A percentile compares a stretch with the other conserved stretches of the same genome.
phyloP scores from a whole-genome alignment of 2,113 vertebrate genomes.

The Cavia aperea region DNA sequence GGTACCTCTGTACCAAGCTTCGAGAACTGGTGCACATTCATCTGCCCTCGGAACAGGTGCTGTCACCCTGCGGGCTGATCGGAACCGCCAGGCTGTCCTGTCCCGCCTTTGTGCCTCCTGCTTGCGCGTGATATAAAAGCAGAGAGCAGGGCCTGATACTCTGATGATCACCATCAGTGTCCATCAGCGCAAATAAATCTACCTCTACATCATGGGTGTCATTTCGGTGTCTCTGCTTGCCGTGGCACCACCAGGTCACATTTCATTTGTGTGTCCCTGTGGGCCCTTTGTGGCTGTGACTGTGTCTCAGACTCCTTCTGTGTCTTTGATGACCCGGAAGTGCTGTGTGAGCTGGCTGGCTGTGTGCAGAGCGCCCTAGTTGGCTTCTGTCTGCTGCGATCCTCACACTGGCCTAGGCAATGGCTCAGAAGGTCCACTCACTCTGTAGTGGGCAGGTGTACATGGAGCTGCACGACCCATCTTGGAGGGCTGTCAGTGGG shows the following conservation, averaged over 20 bases:
- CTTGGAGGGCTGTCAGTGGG: rapidly evolving
- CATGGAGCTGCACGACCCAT: rapidly evolving
- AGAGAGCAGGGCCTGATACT: too few relatives aligned
- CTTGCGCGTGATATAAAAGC: too few relatives aligned
- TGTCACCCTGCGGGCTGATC: too few relatives aligned
- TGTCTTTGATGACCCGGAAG: rapidly evolving
- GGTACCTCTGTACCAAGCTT: too few relatives aligned
- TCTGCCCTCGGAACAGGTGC: too few relatives aligned
- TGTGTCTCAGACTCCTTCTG: rapidly evolving
- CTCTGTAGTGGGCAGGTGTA: rapidly evolving
- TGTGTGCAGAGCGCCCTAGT: rapidly evolving
- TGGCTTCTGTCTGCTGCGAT: neutral
- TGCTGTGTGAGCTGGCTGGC: neutral
- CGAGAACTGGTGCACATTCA: too few relatives aligned
- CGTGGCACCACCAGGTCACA: rapidly evolving
- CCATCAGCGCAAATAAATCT: too few relatives aligned
- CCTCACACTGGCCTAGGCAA: neutral
- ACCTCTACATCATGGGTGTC: too few relatives aligned
- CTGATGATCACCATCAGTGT: too few relatives aligned
- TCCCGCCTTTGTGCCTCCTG: too few relatives aligned
- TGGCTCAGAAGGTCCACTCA: neutral
- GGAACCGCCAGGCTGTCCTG: too few relatives aligned
- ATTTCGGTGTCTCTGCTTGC: too few relatives aligned
- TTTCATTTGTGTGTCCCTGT: rapidly evolving
- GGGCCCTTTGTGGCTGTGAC: neutral